Evolutionary conservation across 2,888 invertebrate species (phyloP), one percentile per base, ranked within the genome.

Genomic region (Hypomecis atomaria): DNA sequence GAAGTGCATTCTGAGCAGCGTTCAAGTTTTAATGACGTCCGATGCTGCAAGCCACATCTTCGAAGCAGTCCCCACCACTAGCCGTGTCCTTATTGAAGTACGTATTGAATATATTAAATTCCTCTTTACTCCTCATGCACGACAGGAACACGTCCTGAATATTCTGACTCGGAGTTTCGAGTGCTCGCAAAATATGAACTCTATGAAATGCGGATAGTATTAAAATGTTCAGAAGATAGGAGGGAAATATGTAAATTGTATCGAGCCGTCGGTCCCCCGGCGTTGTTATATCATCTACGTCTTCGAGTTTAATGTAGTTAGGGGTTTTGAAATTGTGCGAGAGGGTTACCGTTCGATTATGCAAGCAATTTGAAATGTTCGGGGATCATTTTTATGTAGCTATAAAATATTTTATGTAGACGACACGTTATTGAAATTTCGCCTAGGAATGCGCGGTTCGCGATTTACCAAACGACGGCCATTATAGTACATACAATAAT

Each of bases 211-310:
- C 69, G 64, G 63, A 71, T 73, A 67, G 70, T 73, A 72, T 72
- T 71, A 71, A 72, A 72, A 72, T 67, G 69, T 69, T 62, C 65
- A 54, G 67, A 59, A 69, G 66, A 69, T 71, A 67, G 68, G 61
- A 64, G 52, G 62, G 66, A 59, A 69, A 69, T 71, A 73, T 71
- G 73, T 71, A 73, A 73, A 73, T 69, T 65, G 70, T 73, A 71
- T 70, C 66, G 69, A 66, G 66, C 61, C 56, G 49, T 54, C 60
- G 52, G 66, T 63, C 62, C 59, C 69, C 59, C 59, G 50, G 54
- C 65, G 61, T 66, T 65, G 65, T 65, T 64, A 63, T 69, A 71
- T 59, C 71, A 66, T 71, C 69, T 63, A 62, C 67, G 65, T 71
- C 71, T 71, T 66, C 65, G 47, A 69, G 62, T 65, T 71, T 71